Evolutionary conservation across 2,113 vertebrate species (phyloP).

Genomic region (Oceanodroma tethys): DNA sequence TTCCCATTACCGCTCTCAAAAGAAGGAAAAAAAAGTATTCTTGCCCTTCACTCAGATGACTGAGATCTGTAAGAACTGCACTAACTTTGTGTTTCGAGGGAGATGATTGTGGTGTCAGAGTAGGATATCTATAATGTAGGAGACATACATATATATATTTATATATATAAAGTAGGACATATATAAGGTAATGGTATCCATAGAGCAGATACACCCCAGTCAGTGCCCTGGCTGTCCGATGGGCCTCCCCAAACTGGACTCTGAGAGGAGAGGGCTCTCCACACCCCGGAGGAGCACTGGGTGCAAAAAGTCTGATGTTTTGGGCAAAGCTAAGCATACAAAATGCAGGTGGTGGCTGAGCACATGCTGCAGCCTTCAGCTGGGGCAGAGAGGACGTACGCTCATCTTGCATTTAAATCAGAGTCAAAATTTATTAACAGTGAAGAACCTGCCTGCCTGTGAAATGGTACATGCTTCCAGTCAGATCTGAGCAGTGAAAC

Average conservation of each 20-base stretch:
- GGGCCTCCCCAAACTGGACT: not conserved
- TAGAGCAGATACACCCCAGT: not conserved
- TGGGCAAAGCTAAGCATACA: not conserved
- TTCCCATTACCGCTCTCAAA: not conserved
- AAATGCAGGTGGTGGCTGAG: not conserved
- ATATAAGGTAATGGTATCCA: not conserved
- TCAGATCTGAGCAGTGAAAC: not conserved
- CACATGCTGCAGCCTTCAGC: not conserved
- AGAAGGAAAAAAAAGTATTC: not conserved
- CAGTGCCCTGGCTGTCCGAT: fast-evolving
- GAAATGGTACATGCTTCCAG: slow-evolving; percentile 1
- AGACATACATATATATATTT: not conserved
- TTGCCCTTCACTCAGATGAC: slow-evolving; percentile 28
- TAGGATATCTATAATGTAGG: not conserved
- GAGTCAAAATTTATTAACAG: slow-evolving; percentile 19
- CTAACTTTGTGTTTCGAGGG: not conserved
- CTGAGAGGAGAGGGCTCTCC: not conserved
- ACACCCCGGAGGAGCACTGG: not conserved
- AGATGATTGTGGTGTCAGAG: not conserved
- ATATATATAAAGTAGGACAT: not conserved
- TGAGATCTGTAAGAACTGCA: not conserved
- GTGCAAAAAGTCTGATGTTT: not conserved
- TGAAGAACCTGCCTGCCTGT: slow-evolving; percentile 19
- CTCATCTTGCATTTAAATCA: not conserved
- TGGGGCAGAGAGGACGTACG: not conserved